Conservation (phyloP, 1,140 invertebrate genomes). For the Epicauta chinensis region DNA sequence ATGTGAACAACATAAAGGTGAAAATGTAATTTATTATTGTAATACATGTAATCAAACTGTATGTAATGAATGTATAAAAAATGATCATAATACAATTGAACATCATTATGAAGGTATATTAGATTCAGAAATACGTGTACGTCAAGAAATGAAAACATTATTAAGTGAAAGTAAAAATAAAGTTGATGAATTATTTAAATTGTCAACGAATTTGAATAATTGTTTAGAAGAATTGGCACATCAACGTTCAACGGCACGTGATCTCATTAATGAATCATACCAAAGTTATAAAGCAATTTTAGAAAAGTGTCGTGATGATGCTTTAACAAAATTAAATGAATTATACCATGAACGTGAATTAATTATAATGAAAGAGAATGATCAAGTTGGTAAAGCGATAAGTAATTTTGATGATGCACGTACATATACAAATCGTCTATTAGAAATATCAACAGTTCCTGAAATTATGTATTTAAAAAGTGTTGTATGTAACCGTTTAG, state of each 20-base stretch:
- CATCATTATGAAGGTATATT: constrained; percentile 72
- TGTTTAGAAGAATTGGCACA: constrained; percentile 77
- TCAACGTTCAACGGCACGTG: constrained; percentile 80
- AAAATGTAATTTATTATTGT: constrained; percentile 77
- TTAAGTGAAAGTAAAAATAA: constrained; percentile 66
- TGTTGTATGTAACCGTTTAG: constrained; percentile 65
- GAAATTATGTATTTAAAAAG: constrained; percentile 78
- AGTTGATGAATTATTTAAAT: constrained; percentile 67
- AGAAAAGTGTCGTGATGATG: constrained; percentile 69
- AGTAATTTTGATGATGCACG: constrained; percentile 67
- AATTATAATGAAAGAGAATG: constrained; percentile 60
- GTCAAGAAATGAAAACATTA: constrained; percentile 64
- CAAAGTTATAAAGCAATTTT: constrained; percentile 75
- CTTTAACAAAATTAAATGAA: constrained; percentile 68
- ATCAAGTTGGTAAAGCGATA: constrained; percentile 60
- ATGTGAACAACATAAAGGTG: constrained; percentile 67
- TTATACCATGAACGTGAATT: constrained; percentile 79
- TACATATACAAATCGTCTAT: constrained; percentile 69
- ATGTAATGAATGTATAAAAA: constrained; percentile 74
- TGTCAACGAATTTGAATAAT: constrained; percentile 63
- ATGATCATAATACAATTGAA: constrained; percentile 66
- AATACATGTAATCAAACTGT: constrained; percentile 74
- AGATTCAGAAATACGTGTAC: constrained; percentile 55
- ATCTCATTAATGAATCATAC: constrained; percentile 78
- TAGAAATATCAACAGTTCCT: constrained; percentile 73